Evolutionary conservation across 1,140 invertebrate species (phyloP).

Genomic region (Drosophila pallidifrons): DNA sequence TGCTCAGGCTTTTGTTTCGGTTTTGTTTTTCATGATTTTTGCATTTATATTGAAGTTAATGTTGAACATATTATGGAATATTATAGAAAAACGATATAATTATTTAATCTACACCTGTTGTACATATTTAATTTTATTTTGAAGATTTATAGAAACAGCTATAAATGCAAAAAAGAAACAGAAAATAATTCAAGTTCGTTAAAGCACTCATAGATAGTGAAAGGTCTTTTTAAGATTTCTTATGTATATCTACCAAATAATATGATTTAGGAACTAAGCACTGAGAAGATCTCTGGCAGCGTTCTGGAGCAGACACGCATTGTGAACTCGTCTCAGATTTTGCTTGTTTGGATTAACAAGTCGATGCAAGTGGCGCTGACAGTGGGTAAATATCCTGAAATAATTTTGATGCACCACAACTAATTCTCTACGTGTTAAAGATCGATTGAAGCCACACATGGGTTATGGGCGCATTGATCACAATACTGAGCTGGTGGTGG

Average conservation of each 20-base stretch:
- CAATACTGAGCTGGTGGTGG: slow-evolving; percentile 78
- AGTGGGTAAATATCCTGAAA: slow-evolving; percentile 84
- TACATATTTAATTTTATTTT: too few relatives aligned
- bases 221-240: too few relatives aligned
- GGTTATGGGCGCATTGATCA: slow-evolving; percentile 80
- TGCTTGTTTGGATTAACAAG: slow-evolving; percentile 86
- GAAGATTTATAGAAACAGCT: too few relatives aligned
- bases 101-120: too few relatives aligned
- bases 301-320: slow-evolving; percentile 86
- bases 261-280: slow-evolving; percentile 84
- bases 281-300: slow-evolving; percentile 85
- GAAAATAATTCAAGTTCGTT: too few relatives aligned
- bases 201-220: too few relatives aligned
- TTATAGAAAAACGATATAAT: too few relatives aligned
- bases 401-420: neutral
- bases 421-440: slow-evolving; percentile 42
- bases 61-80: too few relatives aligned
- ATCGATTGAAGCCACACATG: slow-evolving; percentile 75
- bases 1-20: too few relatives aligned
- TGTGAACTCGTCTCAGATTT: slow-evolving; percentile 85
- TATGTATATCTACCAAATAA: too few relatives aligned
- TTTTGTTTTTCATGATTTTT: too few relatives aligned
- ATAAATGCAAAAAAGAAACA: too few relatives aligned
- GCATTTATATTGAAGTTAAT: neutral
- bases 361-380: slow-evolving; percentile 85